These are phyloP conservation scores for Melanotaenia duboulayi DNA, from an alignment of 2,113 vertebrate genomes.

Conservation along the genomic window DNA sequence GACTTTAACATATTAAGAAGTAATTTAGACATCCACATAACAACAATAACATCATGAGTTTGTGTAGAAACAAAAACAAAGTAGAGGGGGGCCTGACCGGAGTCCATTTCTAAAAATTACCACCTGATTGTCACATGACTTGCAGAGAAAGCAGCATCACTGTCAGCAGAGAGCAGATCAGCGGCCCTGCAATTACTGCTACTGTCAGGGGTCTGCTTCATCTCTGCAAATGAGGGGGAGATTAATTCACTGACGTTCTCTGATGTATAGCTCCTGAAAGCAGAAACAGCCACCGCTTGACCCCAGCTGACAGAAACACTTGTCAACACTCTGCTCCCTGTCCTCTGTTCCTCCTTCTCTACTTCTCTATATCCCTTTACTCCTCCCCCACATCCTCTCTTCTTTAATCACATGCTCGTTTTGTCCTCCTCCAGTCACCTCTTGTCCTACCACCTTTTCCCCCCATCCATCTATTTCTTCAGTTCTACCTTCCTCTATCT, in stretches of 20 bases:
- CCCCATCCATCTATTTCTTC: slow-evolving; percentile 35
- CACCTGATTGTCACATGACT: slow-evolving; percentile 40
- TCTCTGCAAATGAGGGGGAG: slow-evolving; percentile 57
- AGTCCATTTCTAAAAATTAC: slow-evolving; percentile 10
- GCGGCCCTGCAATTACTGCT: slow-evolving; percentile 64
- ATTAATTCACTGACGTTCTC: slow-evolving; percentile 54
- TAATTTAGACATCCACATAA: neutral
- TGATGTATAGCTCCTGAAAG: slow-evolving; percentile 66
- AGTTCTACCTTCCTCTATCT: slow-evolving; percentile 33
- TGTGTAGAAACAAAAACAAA: neutral
- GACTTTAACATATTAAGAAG: too few relatives aligned
- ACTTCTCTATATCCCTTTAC: slow-evolving; percentile 1
- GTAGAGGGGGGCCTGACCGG: neutral
- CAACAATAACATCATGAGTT: neutral
- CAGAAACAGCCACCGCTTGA: slow-evolving; percentile 58
- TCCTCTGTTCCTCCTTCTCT: slow-evolving; percentile 47
- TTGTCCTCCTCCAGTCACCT: slow-evolving; percentile 37
- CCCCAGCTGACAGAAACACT: slow-evolving; percentile 70
- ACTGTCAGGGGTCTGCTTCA: slow-evolving; percentile 64
- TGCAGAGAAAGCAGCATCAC: slow-evolving; percentile 33
- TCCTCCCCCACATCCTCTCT: slow-evolving; percentile 8
- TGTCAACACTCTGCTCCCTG: slow-evolving; percentile 67
- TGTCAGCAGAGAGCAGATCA: slow-evolving; percentile 58
- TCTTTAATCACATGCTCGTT: slow-evolving; percentile 22
- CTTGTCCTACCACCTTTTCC: slow-evolving; percentile 34